phyloP scores from a whole-genome alignment of 2,888 invertebrate genomes.

The Melanargia galathea region DNA sequence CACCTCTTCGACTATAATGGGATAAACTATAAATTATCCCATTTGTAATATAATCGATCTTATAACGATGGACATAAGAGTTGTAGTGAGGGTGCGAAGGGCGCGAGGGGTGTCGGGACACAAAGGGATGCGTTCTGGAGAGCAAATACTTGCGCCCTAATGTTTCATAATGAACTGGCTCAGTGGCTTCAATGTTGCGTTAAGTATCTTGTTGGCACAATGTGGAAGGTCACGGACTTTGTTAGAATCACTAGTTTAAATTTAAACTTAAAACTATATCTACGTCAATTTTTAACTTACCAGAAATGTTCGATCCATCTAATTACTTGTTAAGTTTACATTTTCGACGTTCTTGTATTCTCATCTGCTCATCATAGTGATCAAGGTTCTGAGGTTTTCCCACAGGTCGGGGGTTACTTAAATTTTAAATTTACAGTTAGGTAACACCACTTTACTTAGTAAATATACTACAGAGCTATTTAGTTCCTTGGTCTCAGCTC shows the following conservation, averaged over 20 bases:
- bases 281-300: too few relatives aligned
- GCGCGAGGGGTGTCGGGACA: slow-evolving; percentile 2
- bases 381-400: too few relatives aligned
- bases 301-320: too few relatives aligned
- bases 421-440: too few relatives aligned
- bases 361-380: too few relatives aligned
- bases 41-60: slow-evolving; percentile 26
- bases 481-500: too few relatives aligned
- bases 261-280: background rate
- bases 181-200: slow-evolving; percentile 9
- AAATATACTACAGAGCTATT: too few relatives aligned
- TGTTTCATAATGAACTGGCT: slow-evolving; percentile 31
- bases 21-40: slow-evolving; percentile 76
- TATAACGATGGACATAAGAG: slow-evolving; percentile 31
- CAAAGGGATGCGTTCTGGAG: slow-evolving; percentile 34
- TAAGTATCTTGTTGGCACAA: slow-evolving; percentile 15
- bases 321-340: too few relatives aligned
- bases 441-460: too few relatives aligned
- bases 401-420: too few relatives aligned
- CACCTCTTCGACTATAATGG: slow-evolving; percentile 35
- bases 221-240: background rate
- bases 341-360: too few relatives aligned
- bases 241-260: background rate
- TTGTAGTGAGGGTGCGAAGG: slow-evolving; percentile 16
- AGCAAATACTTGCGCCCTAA: slow-evolving; percentile 33